Evolutionary conservation across 2,888 invertebrate species (phyloP).

Genomic region (Stratiomys singularior): DNA sequence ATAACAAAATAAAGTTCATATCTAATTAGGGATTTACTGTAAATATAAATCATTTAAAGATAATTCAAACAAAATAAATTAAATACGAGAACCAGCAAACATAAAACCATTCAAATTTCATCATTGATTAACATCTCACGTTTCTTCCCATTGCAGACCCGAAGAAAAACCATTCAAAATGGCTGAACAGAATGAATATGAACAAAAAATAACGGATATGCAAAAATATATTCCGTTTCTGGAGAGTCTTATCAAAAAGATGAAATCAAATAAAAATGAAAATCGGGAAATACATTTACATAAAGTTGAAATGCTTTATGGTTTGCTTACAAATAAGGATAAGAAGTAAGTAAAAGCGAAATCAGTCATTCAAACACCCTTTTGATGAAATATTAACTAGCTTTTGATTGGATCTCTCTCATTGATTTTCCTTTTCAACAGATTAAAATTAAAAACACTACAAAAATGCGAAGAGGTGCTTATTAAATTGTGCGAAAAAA

Average conservation of each 20-base stretch:
- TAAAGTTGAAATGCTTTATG: constrained; percentile 58
- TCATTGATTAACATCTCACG: not conserved
- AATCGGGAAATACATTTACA: constrained; percentile 57
- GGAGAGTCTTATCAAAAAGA: constrained; percentile 74
- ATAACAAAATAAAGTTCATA: too few species aligned
- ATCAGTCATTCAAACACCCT: not conserved
- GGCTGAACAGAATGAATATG: constrained; percentile 65
- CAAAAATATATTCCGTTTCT: constrained; percentile 79
- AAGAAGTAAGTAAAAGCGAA: constrained; percentile 55
- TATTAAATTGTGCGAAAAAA: constrained; percentile 57
- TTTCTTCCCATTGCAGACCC: not conserved
- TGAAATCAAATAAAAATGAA: constrained; percentile 65
- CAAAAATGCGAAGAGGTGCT: constrained; percentile 59
- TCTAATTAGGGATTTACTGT: too few species aligned
- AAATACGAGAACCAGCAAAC: too few species aligned
- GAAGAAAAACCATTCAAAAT: constrained; percentile 6
- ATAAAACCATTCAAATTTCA: too few species aligned
- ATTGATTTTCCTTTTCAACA: constrained; percentile 48
- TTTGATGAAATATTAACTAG: not conserved
- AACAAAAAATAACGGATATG: constrained; percentile 73
- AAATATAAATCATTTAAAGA: too few species aligned
- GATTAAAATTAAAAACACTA: constrained; percentile 58
- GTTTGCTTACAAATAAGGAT: constrained; percentile 55
- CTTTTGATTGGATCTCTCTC: constrained; percentile 26
- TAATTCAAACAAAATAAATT: too few species aligned